phyloP scores from a whole-genome alignment of 2,113 vertebrate species.

The Anarrhichthys ocellatus region DNA sequence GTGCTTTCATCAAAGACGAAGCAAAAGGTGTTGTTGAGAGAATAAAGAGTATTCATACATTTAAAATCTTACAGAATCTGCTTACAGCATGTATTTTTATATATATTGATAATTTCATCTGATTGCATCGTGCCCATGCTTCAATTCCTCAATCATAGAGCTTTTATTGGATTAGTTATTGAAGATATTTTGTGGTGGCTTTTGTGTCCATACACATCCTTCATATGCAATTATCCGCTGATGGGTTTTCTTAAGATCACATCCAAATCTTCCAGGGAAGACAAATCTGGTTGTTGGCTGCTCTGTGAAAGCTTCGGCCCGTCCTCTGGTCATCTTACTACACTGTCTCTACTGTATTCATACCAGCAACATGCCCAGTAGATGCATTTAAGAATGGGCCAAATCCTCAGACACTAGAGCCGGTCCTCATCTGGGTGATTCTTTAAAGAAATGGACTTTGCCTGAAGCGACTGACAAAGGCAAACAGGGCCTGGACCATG shows the following conservation, averaged over 20 bases:
- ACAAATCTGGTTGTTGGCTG: not conserved
- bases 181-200: not conserved
- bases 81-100: not conserved
- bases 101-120: not conserved
- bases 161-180: not conserved
- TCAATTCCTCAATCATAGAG: not conserved
- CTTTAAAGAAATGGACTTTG: conserved; percentile 35
- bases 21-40: not conserved
- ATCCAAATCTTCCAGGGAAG: conserved; percentile 1
- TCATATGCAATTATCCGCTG: not conserved
- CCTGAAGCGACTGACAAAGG: conserved; percentile 6
- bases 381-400: conserved; percentile 3
- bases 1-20: not conserved
- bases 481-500: conserved; percentile 6
- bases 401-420: not conserved
- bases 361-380: conserved; percentile 6
- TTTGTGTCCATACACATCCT: not conserved
- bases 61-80: not conserved
- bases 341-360: not conserved
- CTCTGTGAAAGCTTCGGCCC: not conserved
- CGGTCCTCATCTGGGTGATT: conserved; percentile 1
- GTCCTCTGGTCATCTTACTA: not conserved
- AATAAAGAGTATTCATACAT: not conserved
- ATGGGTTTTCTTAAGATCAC: not conserved
- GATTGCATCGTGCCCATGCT: not conserved